Percentiles rank a stretch among this genome's conserved stretches.
phyloP scores from a whole-genome alignment of 2,888 invertebrate species.

The Entomobrya multifasciata region DNA sequence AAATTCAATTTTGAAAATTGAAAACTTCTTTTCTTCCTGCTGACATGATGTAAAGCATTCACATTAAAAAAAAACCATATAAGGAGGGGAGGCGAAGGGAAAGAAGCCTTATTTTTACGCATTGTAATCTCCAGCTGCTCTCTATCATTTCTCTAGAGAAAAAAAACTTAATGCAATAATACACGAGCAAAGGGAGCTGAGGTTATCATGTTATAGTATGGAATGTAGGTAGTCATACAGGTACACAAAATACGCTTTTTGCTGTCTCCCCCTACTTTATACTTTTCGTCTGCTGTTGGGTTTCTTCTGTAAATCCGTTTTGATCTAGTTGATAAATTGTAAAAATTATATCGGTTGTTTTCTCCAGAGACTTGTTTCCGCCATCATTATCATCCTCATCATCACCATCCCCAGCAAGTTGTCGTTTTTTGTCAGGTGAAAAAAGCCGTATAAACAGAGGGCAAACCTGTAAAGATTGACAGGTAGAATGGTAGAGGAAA shows the following conservation, averaged over 20 bases:
- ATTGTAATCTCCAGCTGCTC: constrained; percentile 16
- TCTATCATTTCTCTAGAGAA: constrained; percentile 24
- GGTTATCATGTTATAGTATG: no score
- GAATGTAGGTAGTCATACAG: no score
- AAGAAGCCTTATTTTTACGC: constrained; percentile 24
- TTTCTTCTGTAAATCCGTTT: constrained; percentile 16
- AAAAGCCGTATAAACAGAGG: no score
- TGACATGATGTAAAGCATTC: neutral
- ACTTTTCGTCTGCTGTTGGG: no score
- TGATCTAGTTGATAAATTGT: constrained; percentile 16
- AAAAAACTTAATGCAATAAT: constrained; percentile 24
- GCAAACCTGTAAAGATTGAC: neutral
- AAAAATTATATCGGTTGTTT: constrained; percentile 5
- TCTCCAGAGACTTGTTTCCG: constrained; percentile 24
- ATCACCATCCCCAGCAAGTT: no score
- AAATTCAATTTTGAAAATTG: constrained; percentile 24
- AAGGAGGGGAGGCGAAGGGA: no score
- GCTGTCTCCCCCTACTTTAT: no score
- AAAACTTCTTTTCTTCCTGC: neutral
- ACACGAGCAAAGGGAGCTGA: no score
- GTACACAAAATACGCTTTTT: no score
- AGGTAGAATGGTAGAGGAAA: no score
- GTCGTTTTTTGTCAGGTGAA: neutral
- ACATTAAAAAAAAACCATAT: neutral
- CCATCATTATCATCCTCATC: neutral